Evolutionary conservation across 1,140 invertebrate genomes (phyloP).

Genomic region (Adoxophyes honmai): DNA sequence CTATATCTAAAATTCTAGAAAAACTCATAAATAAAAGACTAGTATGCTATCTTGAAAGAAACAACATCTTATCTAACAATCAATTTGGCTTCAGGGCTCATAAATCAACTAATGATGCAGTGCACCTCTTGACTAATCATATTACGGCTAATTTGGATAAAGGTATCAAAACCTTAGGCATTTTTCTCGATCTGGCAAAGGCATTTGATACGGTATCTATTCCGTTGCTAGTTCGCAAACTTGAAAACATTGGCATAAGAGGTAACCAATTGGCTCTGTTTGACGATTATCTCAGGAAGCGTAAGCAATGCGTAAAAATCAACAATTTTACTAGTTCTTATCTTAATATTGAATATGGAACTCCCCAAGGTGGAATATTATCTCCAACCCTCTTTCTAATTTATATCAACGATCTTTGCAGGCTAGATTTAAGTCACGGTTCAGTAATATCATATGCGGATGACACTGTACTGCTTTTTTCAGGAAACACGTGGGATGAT

Average conservation of each 20-base stretch:
- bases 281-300: neutral
- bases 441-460: too few species aligned
- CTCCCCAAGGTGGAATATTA: conserved; percentile 11
- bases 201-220: too few species aligned
- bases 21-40: conserved; percentile 20
- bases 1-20: conserved; percentile 26
- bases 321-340: neutral
- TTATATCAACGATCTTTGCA: too few species aligned
- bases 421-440: too few species aligned
- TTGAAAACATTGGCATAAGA: too few species aligned
- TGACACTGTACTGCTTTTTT: too few species aligned
- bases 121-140: neutral
- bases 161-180: neutral
- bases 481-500: too few species aligned
- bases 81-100: conserved; percentile 23
- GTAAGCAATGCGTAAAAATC: neutral
- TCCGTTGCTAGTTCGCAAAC: too few species aligned
- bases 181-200: conserved; percentile 15
- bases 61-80: conserved; percentile 19
- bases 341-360: neutral
- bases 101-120: conserved; percentile 19
- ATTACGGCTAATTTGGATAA: neutral
- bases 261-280: neutral
- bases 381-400: too few species aligned
- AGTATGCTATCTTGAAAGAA: conserved; percentile 16